Evolutionary conservation across 2,113 vertebrate genomes (phyloP), one percentile per base, ranked within the genome.

Genomic region (Macrotus californicus): DNA sequence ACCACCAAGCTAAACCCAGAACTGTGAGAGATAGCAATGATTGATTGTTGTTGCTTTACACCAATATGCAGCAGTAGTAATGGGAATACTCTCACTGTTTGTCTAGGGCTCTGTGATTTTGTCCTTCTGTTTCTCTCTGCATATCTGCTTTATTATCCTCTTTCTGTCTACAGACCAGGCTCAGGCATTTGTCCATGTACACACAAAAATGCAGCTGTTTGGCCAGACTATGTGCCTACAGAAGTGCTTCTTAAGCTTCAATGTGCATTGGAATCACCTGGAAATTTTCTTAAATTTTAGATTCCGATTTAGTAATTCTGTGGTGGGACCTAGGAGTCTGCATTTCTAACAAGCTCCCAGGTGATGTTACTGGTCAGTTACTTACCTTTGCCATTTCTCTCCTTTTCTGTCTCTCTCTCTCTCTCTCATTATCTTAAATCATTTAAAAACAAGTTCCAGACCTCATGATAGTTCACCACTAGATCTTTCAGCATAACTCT

Each of bases 61-160:
- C 10, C 1, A 66, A n/a, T 48, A 41, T 56, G 36, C 41, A 69
- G 24, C 36, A 72, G 5, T 22, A 72, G 39, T 36, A 59, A 59
- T 11, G 54, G 73, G 39, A 90, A 61, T 12, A 61, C 31, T 48
- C 34, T 59, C 70, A 72, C 39, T 86, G 6, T 39, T 64, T 59
- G 8, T 67, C 61, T 41, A 87, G 52, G 83, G 39, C n/a, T 59
- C 64, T 81, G n/a, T 79, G 70, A 73, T 87, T 92, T 75, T 52
- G 26, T 3, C 5, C 18, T 7, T 56, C 39, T 76, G 22, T 24
- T 82, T 82, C n/a, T 80, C 52, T 77, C 56, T 89, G 31, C 39
- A 84, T 36, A n/a, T 79, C 41, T 91, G 29, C 26, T 97, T 97
- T 50, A 54, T 75, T 94, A n/a, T 64, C 50, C 22, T 72, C 46